These are phyloP conservation scores for Altica lythri DNA, from an alignment of 2,888 invertebrate genomes.

Conservation along the genomic window DNA sequence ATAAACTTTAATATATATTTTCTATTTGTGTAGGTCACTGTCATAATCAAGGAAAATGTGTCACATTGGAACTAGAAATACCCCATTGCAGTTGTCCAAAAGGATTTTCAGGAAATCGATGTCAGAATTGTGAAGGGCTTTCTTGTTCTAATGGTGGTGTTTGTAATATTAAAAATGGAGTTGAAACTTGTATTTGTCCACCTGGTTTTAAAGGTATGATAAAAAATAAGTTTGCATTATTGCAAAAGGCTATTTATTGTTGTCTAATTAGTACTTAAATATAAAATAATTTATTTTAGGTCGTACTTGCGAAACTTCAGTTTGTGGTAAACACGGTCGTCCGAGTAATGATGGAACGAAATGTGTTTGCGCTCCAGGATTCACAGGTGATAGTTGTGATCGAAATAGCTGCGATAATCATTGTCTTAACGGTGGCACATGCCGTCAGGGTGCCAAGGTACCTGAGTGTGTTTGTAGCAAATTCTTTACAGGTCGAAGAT, in stretches of 20 bases:
- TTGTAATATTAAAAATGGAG: conserved; percentile 58
- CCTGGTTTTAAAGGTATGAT: conserved; percentile 58
- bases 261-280: background rate
- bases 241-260: background rate
- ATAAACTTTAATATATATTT: conserved; percentile 29
- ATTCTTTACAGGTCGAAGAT: conserved; percentile 58
- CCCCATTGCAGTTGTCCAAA: conserved; percentile 57
- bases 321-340: conserved; percentile 49
- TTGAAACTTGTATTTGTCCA: conserved; percentile 61
- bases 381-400: conserved; percentile 65
- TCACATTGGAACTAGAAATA: conserved; percentile 45
- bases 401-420: conserved; percentile 62
- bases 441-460: conserved; percentile 51
- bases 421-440: conserved; percentile 64
- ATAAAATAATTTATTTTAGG: conserved; percentile 45
- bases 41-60: conserved; percentile 67
- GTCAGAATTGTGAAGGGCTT: conserved; percentile 64
- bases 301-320: conserved; percentile 58
- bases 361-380: conserved; percentile 61
- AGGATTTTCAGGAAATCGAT: conserved; percentile 57
- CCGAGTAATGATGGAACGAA: conserved; percentile 41
- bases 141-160: conserved; percentile 67
- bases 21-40: conserved; percentile 51
- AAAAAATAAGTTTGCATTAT: background rate
- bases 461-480: conserved; percentile 58